Conservation (phyloP, 2,888 invertebrate species). For the Hypselothyrea guttata region DNA sequence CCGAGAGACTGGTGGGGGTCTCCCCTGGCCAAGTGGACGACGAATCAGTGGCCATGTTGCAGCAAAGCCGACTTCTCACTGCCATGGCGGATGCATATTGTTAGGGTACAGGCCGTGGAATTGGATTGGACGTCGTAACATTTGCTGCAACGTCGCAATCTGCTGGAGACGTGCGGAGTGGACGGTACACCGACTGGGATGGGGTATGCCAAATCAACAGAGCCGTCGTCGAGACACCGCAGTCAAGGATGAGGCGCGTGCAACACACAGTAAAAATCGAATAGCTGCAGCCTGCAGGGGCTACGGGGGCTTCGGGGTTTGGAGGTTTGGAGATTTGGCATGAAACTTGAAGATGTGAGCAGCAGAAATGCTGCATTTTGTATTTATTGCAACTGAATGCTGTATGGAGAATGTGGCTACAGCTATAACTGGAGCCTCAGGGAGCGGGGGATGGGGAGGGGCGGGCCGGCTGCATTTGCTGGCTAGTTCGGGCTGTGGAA, state of each 20-base stretch:
- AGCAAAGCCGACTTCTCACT: conserved; percentile 30
- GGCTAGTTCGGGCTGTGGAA: conserved; percentile 43
- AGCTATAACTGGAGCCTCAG: neutral
- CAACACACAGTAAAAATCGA: conserved; percentile 11
- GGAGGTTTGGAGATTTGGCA: too few relatives aligned
- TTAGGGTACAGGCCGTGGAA: conserved; percentile 65
- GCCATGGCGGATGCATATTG: conserved; percentile 69
- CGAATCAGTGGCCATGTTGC: conserved; percentile 67
- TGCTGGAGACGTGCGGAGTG: neutral
- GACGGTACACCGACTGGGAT: neutral
- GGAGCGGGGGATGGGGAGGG: neutral
- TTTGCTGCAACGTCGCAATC: conserved; percentile 40
- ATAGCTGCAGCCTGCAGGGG: neutral
- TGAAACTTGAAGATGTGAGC: conserved; percentile 67
- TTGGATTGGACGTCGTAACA: conserved; percentile 64
- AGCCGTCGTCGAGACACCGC: conserved; percentile 66
- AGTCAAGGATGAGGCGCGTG: conserved; percentile 26
- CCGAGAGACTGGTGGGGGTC: conserved; percentile 7
- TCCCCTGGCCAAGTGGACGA: conserved; percentile 27
- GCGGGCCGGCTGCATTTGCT: conserved; percentile 54
- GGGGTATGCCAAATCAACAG: conserved; percentile 65
- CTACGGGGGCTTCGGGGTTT: too few relatives aligned
- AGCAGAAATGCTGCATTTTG: conserved; percentile 67
- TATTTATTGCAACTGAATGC: conserved; percentile 65
- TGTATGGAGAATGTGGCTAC: conserved; percentile 6